Conservation (phyloP, 2,797 vertebrate genomes). For the Macrochelys suwanniensis region DNA sequence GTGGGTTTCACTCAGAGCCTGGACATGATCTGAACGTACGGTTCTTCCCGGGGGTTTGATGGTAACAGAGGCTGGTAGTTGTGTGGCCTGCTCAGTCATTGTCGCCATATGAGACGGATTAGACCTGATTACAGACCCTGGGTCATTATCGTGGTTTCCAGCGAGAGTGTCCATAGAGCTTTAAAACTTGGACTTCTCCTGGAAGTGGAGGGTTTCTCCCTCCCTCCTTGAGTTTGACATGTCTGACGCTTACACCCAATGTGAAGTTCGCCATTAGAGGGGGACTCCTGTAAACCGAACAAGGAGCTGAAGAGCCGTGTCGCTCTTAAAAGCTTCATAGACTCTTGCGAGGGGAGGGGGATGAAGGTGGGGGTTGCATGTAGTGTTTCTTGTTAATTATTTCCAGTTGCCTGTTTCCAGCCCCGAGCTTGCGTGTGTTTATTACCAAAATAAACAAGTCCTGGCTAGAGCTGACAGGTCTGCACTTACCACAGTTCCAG, state of each 20-base stretch:
- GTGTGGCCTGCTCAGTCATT: neutral
- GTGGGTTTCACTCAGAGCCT: neutral
- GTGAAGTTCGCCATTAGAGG: neutral
- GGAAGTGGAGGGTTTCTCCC: neutral
- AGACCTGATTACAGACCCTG: neutral
- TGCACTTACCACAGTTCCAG: conserved; percentile 5
- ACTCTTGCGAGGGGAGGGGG: neutral
- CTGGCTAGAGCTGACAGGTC: neutral
- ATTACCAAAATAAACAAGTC: conserved; percentile 24
- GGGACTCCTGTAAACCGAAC: conserved; percentile 19
- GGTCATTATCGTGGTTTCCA: neutral
- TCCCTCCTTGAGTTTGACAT: neutral
- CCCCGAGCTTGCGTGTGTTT: neutral
- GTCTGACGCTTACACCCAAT: neutral
- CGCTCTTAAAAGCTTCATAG: neutral
- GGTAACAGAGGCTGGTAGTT: neutral
- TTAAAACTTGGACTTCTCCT: conserved; percentile 28
- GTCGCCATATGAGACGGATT: neutral
- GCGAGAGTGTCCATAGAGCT: neutral
- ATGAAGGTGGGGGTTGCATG: neutral
- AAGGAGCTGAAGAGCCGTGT: neutral
- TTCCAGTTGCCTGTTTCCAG: conserved; percentile 28
- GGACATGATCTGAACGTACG: neutral
- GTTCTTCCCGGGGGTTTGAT: neutral
- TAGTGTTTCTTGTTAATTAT: conserved; percentile 22